Evolutionary conservation across 2,113 vertebrate genomes (phyloP).

Genomic region (Sprattus sprattus): DNA sequence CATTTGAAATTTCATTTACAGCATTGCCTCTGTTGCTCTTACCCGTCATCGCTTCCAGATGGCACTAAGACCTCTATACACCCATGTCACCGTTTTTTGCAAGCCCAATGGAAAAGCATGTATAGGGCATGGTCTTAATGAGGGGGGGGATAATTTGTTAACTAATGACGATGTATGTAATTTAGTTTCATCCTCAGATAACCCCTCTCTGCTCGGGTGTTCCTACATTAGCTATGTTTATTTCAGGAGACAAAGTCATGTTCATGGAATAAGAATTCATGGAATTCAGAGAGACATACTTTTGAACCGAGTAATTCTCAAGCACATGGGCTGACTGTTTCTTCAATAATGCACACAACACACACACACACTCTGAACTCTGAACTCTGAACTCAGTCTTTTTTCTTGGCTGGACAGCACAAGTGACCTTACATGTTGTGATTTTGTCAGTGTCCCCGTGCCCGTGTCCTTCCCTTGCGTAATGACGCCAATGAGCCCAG

Average conservation of each 20-base stretch:
- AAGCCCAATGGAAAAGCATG: not conserved
- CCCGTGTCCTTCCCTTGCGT: conserved; percentile 6
- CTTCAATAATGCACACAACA: not conserved
- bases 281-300: conserved; percentile 68
- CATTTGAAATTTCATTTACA: not conserved
- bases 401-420: not conserved
- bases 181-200: conserved; percentile 7
- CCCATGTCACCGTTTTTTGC: not conserved
- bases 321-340: not conserved
- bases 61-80: not conserved
- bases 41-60: not conserved
- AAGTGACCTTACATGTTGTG: not conserved
- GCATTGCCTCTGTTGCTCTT: not conserved
- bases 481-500: conserved; percentile 25
- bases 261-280: conserved; percentile 63
- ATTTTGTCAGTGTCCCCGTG: not conserved
- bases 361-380: not conserved
- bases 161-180: conserved; percentile 19
- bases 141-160: not conserved
- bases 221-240: not conserved
- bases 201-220: not conserved
- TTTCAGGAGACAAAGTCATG: conserved; percentile 62
- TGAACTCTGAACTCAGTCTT: too few relatives aligned
- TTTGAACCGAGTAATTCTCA: not conserved
- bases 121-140: not conserved